These are phyloP conservation scores for Cephus spinipes DNA, from an alignment of 2,888 invertebrate genomes.

Conservation along the genomic window DNA sequence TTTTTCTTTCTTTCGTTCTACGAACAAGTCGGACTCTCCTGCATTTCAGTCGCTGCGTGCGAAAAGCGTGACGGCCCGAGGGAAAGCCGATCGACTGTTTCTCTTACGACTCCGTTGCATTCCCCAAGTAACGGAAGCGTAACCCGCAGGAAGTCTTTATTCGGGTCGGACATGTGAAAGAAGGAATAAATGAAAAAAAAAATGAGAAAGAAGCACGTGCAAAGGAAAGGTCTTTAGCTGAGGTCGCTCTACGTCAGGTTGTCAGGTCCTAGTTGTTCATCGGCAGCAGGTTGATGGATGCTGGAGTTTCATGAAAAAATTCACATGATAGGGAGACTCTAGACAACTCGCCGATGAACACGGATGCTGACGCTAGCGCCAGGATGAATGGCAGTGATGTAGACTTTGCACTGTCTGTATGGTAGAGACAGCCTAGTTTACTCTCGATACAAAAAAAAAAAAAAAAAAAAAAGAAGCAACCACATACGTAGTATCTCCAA, in stretches of 20 bases:
- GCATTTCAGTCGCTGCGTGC: conserved; percentile 20
- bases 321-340: conserved; percentile 61
- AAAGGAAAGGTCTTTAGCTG: neutral
- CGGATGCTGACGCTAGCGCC: neutral
- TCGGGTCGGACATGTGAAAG: neutral
- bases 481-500: neutral
- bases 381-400: neutral
- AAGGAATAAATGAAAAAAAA: neutral
- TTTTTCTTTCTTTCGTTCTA: neutral
- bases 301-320: conserved; percentile 45
- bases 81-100: conserved; percentile 50
- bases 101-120: neutral
- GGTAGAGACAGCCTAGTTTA: neutral
- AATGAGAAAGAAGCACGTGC: conserved; percentile 7
- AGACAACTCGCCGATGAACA: conserved; percentile 37
- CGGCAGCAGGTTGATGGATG: conserved; percentile 58
- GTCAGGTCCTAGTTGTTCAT: conserved; percentile 13
- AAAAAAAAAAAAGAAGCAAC: neutral
- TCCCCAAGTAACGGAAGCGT: neutral
- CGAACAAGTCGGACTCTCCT: neutral
- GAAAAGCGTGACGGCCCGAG: conserved; percentile 65
- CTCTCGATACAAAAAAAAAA: no score
- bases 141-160: neutral
- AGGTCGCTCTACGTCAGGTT: conserved; percentile 13
- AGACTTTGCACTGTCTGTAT: neutral